These are phyloP conservation scores for Typhlichthys subterraneus DNA, from an alignment of 2,797 vertebrate species.

Conservation along the genomic window DNA sequence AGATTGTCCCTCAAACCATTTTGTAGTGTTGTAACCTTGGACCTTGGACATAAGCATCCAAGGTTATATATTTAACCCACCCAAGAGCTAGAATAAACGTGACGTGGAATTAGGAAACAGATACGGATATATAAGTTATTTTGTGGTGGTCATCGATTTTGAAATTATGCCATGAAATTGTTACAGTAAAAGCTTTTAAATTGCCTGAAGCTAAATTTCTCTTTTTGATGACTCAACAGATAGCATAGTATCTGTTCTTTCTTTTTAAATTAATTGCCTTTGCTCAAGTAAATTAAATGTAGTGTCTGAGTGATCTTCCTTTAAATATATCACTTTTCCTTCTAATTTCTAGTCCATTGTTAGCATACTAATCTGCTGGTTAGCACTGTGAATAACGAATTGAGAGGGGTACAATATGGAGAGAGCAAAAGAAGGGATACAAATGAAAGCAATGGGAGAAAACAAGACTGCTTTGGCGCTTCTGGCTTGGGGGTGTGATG, in stretches of 20 bases:
- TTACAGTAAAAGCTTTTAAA: constrained; percentile 23
- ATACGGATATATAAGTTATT: neutral
- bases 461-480: constrained; percentile 62
- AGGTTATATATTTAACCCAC: neutral
- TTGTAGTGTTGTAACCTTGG: constrained; percentile 22
- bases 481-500: constrained; percentile 23
- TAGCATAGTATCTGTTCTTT: constrained; percentile 25
- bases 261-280: constrained; percentile 37
- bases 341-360: constrained; percentile 42
- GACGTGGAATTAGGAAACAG: constrained; percentile 11
- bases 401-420: constrained; percentile 7
- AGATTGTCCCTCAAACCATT: constrained; percentile 27
- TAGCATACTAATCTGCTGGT: constrained; percentile 42
- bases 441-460: constrained; percentile 40
- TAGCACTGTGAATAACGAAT: constrained; percentile 25
- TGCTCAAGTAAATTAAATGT: constrained; percentile 41
- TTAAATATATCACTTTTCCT: constrained; percentile 35
- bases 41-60: constrained; percentile 2
- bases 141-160: neutral
- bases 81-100: constrained; percentile 3
- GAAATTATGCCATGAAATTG: constrained; percentile 3
- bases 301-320: constrained; percentile 51
- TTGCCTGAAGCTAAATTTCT: constrained; percentile 17
- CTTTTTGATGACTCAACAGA: constrained; percentile 23
- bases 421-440: constrained; percentile 21